A percentile compares a stretch with the other conserved stretches of the same genome.
Evolutionary conservation across 2,113 vertebrate species (phyloP).

Genomic region (Microtus ochrogaster): DNA sequence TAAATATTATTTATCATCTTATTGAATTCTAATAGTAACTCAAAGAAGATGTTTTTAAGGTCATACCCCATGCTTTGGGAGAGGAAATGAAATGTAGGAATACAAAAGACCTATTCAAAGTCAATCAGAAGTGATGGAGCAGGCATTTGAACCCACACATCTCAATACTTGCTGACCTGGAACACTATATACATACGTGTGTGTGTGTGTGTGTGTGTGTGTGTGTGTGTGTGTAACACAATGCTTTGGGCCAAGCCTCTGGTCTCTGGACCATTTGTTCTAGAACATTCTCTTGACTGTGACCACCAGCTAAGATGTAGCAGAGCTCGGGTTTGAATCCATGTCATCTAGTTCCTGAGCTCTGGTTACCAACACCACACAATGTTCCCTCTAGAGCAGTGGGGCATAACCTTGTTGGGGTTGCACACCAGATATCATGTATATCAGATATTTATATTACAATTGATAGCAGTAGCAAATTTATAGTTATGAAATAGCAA

Average conservation of each 20-base stretch:
- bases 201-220: too few species aligned
- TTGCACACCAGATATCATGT: background rate
- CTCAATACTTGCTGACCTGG: background rate
- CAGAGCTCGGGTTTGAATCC: background rate
- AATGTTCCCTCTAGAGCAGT: background rate
- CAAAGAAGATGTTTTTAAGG: conserved; percentile 16
- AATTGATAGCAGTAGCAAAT: background rate
- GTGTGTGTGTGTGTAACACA: background rate
- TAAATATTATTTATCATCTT: background rate
- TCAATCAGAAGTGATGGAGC: background rate
- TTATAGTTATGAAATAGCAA: background rate
- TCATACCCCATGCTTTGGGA: background rate
- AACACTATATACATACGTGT: too few species aligned
- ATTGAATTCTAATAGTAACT: background rate
- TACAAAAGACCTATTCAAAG: background rate
- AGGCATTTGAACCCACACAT: background rate
- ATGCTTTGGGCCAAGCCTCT: background rate
- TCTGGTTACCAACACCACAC: background rate
- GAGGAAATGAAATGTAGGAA: background rate
- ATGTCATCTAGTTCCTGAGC: background rate
- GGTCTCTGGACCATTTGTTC: background rate
- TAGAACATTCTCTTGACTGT: background rate
- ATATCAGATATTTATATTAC: background rate
- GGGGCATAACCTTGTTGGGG: background rate
- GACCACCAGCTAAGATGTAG: background rate